Conservation (phyloP, 2,113 vertebrate genomes). For the Fregata magnificens region DNA sequence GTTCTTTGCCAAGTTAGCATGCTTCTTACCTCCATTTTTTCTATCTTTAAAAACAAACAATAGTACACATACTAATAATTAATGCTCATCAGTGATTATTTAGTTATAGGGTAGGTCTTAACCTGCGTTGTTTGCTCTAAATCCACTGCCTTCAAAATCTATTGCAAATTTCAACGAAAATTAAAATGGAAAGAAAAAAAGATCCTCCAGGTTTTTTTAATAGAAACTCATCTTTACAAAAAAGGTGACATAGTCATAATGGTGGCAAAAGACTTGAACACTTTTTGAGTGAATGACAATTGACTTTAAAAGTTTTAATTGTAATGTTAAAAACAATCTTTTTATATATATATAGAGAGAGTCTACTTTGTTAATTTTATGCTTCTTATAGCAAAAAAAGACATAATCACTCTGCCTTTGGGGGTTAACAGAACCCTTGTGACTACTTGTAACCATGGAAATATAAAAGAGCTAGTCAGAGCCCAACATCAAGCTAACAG, state of each 20-base stretch:
- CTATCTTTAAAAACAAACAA: background rate
- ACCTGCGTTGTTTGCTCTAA: background rate
- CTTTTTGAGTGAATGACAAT: background rate
- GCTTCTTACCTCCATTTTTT: background rate
- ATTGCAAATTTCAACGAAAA: background rate
- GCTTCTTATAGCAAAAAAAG: background rate
- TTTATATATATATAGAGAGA: background rate
- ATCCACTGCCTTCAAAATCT: background rate
- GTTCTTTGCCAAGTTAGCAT: background rate
- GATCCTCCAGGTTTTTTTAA: background rate
- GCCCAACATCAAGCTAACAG: conserved; percentile 25
- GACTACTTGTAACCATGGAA: conserved; percentile 55
- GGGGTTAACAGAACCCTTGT: conserved; percentile 20
- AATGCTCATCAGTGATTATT: background rate
- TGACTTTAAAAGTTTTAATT: background rate
- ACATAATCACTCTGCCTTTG: background rate
- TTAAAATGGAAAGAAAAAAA: background rate
- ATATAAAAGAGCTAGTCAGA: conserved; percentile 48
- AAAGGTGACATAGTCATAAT: background rate
- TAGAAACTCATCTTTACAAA: background rate
- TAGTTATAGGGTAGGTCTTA: background rate
- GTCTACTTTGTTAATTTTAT: background rate
- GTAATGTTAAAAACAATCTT: background rate
- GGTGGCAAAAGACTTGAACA: background rate
- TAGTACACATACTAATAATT: background rate